Evolutionary conservation across 2,797 vertebrate genomes (phyloP).

Genomic region (Simalia tracyae): DNA sequence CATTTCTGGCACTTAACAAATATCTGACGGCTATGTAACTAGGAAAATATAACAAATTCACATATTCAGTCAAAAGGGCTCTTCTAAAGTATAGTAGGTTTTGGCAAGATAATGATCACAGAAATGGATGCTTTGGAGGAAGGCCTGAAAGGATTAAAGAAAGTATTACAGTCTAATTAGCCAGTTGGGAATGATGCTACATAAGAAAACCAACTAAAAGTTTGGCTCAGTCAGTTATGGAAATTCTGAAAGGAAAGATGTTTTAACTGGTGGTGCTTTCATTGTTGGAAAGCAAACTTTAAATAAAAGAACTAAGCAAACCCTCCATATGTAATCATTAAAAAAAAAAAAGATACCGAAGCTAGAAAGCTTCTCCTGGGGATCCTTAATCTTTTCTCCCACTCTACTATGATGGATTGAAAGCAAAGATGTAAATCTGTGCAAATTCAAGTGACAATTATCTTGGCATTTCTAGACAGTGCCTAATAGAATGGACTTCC

Average conservation of each 20-base stretch:
- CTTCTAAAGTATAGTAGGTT: not conserved
- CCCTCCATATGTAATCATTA: not conserved
- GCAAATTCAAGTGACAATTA: not conserved
- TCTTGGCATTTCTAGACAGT: not conserved
- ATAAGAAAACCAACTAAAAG: not conserved
- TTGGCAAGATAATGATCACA: constrained; percentile 2
- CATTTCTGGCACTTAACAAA: constrained; percentile 1
- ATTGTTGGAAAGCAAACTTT: constrained; percentile 7
- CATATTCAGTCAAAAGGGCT: not conserved
- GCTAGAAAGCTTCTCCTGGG: not conserved
- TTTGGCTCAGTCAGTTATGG: not conserved
- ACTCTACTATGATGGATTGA: not conserved
- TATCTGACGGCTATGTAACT: not conserved
- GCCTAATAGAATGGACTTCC: not conserved
- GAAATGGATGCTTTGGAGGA: not conserved
- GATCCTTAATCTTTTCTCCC: not conserved
- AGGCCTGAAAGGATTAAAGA: not conserved
- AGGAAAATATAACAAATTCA: not conserved
- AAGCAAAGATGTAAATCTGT: not conserved
- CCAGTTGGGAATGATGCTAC: not conserved
- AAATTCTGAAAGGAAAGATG: not conserved
- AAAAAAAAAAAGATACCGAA: not conserved
- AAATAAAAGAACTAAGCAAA: not conserved
- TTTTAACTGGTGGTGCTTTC: not conserved
- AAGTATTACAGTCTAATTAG: constrained; percentile 16